Evolutionary conservation across 2,113 vertebrate species (phyloP), one percentile per base, ranked within the genome.

Genomic region (Marmota flaviventris): DNA sequence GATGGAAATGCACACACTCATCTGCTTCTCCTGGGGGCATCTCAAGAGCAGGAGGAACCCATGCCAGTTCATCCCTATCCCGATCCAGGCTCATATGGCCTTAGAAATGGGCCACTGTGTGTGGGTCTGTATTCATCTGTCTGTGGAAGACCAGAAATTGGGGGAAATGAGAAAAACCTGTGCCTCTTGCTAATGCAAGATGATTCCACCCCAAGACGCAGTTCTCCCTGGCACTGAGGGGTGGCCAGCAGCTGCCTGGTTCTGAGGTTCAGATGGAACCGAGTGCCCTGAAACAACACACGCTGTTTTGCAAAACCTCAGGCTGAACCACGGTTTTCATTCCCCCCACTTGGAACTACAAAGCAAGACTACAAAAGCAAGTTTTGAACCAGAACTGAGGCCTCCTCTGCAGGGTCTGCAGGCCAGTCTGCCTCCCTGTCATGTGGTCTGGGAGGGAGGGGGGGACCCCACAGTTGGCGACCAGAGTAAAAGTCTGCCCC

Each of bases 401-500:
- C 2, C 5, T 16, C 9, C 0, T n/a, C 37, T 34, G 4, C 1
- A 1, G 51, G 39, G 29, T 1, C 5, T 3, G 4, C 1, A 22
- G 8, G 2, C 13, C 17, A 1, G 25, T 8, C 27, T 22, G 27
- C 51, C 9, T 37, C 27, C 42, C 16, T 3, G 22, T 61, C 10
- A 20, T 9, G 48, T 7, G 2, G 18, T 9, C 5, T 4, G 22
- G 10, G 56, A 25, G 39, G 61, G 16, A 14, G 24, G 4, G 20
- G 51, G 1, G 1, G 8, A 1, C 24, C 10, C 6, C 48, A 34
- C 29, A 42, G 67, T 67, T 4, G 27, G 45, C 4, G 13, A 51
- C 8, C 0, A 4, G 16, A 17, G 37, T 5, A 20, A 37, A 83
- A 37, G 32, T 14, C 45, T 20, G 8, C 8, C 24, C 3, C 12